These are phyloP conservation scores for Chroicocephalus ridibundus DNA, from an alignment of 2,113 vertebrate genomes.

Conservation along the genomic window DNA sequence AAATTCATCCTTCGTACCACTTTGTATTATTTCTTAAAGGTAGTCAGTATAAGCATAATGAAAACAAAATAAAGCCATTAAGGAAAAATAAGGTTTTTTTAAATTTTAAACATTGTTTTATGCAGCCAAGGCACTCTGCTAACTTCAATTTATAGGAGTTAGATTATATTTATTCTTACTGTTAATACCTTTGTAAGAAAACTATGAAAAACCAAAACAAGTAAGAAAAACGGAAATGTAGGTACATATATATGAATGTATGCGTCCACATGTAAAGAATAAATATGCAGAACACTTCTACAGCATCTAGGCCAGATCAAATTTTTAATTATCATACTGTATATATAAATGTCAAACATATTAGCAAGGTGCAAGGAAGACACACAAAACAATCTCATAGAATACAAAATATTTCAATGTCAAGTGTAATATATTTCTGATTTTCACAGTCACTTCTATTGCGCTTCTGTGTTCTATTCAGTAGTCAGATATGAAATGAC, in stretches of 20 bases:
- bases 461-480: neutral
- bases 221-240: neutral
- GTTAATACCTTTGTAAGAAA: neutral
- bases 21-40: neutral
- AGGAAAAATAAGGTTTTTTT: neutral
- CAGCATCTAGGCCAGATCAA: neutral
- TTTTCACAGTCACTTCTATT: neutral
- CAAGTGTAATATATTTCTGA: neutral
- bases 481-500: neutral
- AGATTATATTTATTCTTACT: neutral
- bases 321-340: neutral
- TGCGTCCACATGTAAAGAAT: neutral
- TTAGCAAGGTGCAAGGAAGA: neutral
- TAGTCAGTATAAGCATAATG: neutral
- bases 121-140: neutral
- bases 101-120: neutral
- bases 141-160: neutral
- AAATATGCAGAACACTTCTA: neutral
- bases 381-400: neutral
- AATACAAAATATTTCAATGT: neutral
- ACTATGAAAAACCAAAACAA: neutral
- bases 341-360: neutral
- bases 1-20: neutral
- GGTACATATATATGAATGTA: neutral
- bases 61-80: neutral